Conservation (phyloP, 37 sponge, comb jelly and placozoan genomes). For the Hormiphora californensis region DNA sequence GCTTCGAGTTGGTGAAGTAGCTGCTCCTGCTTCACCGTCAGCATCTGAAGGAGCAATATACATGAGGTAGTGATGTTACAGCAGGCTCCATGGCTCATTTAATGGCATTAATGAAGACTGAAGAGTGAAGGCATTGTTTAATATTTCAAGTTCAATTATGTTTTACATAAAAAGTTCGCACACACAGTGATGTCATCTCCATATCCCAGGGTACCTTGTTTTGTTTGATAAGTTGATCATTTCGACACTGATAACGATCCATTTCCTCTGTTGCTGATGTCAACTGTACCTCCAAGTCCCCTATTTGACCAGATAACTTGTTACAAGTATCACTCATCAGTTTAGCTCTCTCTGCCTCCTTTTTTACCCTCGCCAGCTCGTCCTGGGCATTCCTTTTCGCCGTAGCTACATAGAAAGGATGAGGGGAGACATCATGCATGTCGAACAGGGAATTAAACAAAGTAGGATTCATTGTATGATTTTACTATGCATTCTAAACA, state of each 20-base stretch:
- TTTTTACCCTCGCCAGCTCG: neutral
- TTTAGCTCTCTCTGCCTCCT: constrained; percentile 36
- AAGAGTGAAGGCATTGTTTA: no score
- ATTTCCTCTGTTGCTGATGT: constrained; percentile 1
- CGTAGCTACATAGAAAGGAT: constrained; percentile 2
- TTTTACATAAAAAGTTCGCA: no score
- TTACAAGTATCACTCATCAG: constrained; percentile 22
- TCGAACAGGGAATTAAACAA: neutral
- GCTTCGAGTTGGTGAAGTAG: constrained; percentile 30
- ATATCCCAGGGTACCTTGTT: constrained; percentile 55
- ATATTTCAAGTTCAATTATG: no score
- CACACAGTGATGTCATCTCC: no score
- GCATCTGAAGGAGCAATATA: constrained; percentile 27
- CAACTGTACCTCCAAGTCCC: neutral
- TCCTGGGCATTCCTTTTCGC: neutral
- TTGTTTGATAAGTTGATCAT: constrained; percentile 48
- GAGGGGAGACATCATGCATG: neutral
- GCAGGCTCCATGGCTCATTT: no score
- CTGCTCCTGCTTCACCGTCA: constrained; percentile 53
- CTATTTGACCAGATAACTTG: neutral
- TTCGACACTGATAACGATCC: constrained; percentile 30
- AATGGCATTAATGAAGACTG: no score
- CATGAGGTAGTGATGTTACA: no score
- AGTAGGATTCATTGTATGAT: neutral
- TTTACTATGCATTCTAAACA: neutral